A percentile compares a stretch with the other conserved stretches of the same genome.
These are phyloP conservation scores for Collichthys lucidus DNA, from an alignment of 2,113 vertebrate species.

Conservation along the genomic window DNA sequence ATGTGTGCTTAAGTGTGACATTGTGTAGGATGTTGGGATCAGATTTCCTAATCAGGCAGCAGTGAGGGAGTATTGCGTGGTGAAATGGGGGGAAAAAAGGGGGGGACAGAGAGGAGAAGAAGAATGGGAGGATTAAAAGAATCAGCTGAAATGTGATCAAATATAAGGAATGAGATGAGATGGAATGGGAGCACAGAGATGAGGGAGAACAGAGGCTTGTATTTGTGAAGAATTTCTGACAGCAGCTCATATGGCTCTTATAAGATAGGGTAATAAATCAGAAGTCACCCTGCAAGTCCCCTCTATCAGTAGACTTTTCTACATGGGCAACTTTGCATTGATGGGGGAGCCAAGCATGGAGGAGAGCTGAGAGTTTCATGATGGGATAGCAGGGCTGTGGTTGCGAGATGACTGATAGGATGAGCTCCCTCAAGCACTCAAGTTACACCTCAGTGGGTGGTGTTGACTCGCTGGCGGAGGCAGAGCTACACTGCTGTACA, in stretches of 20 bases:
- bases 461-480: constrained; percentile 50
- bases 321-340: constrained; percentile 69
- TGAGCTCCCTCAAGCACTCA: constrained; percentile 55
- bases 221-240: constrained; percentile 54
- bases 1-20: constrained; percentile 34
- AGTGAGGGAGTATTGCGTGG: constrained; percentile 30
- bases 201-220: constrained; percentile 32
- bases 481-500: constrained; percentile 13
- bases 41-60: constrained; percentile 54
- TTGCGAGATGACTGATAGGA: constrained; percentile 71
- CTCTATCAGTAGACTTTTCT: constrained; percentile 74
- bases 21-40: constrained; percentile 44
- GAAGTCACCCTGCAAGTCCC: constrained; percentile 55
- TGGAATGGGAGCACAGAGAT: constrained; percentile 43
- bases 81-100: constrained; percentile 8
- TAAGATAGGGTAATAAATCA: constrained; percentile 65
- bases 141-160: constrained; percentile 60
- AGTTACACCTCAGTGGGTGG: constrained; percentile 68
- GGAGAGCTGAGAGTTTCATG: constrained; percentile 63
- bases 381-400: constrained; percentile 59
- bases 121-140: constrained; percentile 55
- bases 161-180: constrained; percentile 42
- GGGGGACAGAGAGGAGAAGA: background rate
- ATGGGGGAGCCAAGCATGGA: constrained; percentile 64
- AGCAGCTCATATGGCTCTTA: constrained; percentile 41